A percentile compares a stretch with the other conserved stretches of the same genome.
These are phyloP conservation scores for Uria lomvia DNA, from an alignment of 2,113 vertebrate species.

Conservation along the genomic window DNA sequence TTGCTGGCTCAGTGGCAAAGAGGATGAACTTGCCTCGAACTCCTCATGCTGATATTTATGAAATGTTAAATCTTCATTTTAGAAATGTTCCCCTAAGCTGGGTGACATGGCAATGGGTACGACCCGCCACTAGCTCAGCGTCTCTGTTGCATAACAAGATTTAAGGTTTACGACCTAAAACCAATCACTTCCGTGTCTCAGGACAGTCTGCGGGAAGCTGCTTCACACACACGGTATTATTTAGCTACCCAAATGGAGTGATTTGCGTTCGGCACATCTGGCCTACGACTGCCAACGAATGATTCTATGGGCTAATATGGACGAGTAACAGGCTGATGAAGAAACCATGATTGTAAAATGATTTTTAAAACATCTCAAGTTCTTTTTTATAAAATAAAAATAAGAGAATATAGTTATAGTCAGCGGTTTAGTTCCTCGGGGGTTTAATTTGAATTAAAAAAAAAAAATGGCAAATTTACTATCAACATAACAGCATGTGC, in stretches of 20 bases:
- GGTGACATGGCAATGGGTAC: slow-evolving; percentile 34
- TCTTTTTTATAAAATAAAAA: slow-evolving; percentile 39
- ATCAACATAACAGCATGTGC: not conserved
- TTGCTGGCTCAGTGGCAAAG: not conserved
- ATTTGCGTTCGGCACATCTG: slow-evolving; percentile 15
- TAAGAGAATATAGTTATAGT: not conserved
- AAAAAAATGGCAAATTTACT: not conserved
- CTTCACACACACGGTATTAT: not conserved
- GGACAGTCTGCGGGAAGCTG: not conserved
- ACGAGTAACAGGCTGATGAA: slow-evolving; percentile 56
- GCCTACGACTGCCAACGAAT: slow-evolving; percentile 4
- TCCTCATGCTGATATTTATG: not conserved
- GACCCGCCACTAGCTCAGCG: not conserved
- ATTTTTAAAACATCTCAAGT: slow-evolving; percentile 15
- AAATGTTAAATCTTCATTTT: not conserved
- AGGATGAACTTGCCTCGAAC: not conserved
- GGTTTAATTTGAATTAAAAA: not conserved
- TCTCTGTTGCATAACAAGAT: slow-evolving; percentile 1
- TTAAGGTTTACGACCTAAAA: slow-evolving; percentile 22
- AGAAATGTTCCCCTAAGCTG: not conserved
- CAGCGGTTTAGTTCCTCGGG: not conserved
- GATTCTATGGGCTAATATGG: slow-evolving; percentile 58
- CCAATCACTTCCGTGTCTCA: not conserved
- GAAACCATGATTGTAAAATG: slow-evolving; percentile 64
- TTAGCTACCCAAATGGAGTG: slow-evolving; percentile 6